Conservation (phyloP, 2,113 vertebrate genomes). For the Ptyas mucosa region DNA sequence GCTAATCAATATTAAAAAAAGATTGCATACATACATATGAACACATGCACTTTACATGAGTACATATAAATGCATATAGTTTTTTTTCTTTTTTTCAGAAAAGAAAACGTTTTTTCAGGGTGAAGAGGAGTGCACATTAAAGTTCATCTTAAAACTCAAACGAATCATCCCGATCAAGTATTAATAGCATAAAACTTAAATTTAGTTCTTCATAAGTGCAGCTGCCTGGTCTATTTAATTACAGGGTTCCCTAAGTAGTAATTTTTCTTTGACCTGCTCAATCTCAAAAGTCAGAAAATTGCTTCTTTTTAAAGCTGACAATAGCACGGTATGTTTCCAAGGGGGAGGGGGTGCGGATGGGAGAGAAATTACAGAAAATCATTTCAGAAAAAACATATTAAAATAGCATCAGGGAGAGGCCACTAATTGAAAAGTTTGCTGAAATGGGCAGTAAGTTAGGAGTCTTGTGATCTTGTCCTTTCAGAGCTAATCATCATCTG, state of each 20-base stretch:
- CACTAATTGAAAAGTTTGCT: conserved; percentile 72
- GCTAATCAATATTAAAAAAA: conserved; percentile 16
- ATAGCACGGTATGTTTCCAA: conserved; percentile 81
- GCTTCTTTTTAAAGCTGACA: conserved; percentile 83
- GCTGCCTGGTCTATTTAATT: conserved; percentile 82
- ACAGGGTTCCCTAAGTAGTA: conserved; percentile 72
- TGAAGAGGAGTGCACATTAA: conserved; percentile 17
- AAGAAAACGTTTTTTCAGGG: background rate
- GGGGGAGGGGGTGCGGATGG: conserved; percentile 45
- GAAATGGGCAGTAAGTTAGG: conserved; percentile 65
- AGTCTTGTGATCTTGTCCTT: conserved; percentile 37
- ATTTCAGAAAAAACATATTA: conserved; percentile 73
- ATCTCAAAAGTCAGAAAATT: conserved; percentile 83
- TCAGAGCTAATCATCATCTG: conserved; percentile 31
- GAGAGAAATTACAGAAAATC: conserved; percentile 78
- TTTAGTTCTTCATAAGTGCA: conserved; percentile 74
- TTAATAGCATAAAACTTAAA: conserved; percentile 80
- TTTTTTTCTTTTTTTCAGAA: conserved; percentile 27
- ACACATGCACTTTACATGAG: background rate
- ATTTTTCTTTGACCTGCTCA: conserved; percentile 80
- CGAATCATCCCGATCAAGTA: conserved; percentile 65
- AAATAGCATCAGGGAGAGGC: conserved; percentile 64
- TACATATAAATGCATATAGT: background rate
- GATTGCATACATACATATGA: background rate
- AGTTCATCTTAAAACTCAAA: conserved; percentile 55